A percentile compares a stretch with the other conserved stretches of the same genome.
Conservation (phyloP, 2,113 vertebrate genomes). For the Phycodurus eques region DNA sequence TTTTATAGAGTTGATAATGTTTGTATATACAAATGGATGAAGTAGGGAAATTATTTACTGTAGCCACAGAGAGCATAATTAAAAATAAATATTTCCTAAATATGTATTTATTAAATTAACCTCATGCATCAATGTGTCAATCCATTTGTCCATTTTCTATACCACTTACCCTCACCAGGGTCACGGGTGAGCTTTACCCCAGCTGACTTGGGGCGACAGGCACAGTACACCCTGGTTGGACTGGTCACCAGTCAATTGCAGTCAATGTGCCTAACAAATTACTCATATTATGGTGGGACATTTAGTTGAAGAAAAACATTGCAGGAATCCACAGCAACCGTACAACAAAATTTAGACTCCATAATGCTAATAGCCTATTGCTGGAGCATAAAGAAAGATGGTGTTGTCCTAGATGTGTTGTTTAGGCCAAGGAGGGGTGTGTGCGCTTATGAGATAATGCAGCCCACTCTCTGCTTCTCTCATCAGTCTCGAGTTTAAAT, state of each 20-base stretch:
- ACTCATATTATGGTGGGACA: background rate
- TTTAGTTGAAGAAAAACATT: background rate
- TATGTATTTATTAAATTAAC: background rate
- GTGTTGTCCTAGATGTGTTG: conserved; percentile 5
- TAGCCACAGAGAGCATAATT: background rate
- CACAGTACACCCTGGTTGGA: background rate
- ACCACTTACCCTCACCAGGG: too few relatives aligned
- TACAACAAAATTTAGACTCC: background rate
- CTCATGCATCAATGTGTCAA: background rate
- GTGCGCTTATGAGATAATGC: conserved; percentile 23
- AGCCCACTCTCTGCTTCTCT: conserved; percentile 22
- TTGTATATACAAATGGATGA: background rate
- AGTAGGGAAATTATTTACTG: background rate
- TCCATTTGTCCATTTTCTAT: background rate
- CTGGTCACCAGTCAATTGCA: background rate
- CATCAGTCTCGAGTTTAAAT: conserved; percentile 64
- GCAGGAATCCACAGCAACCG: background rate
- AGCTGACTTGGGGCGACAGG: too few relatives aligned
- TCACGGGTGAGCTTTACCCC: background rate
- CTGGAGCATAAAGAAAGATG: background rate
- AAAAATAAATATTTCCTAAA: too few relatives aligned
- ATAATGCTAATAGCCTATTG: background rate
- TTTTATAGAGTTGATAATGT: background rate
- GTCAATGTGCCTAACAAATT: background rate
- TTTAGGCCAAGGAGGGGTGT: conserved; percentile 11